Evolutionary conservation across 1,140 invertebrate genomes (phyloP).

Genomic region (Coenobita brevimanus): DNA sequence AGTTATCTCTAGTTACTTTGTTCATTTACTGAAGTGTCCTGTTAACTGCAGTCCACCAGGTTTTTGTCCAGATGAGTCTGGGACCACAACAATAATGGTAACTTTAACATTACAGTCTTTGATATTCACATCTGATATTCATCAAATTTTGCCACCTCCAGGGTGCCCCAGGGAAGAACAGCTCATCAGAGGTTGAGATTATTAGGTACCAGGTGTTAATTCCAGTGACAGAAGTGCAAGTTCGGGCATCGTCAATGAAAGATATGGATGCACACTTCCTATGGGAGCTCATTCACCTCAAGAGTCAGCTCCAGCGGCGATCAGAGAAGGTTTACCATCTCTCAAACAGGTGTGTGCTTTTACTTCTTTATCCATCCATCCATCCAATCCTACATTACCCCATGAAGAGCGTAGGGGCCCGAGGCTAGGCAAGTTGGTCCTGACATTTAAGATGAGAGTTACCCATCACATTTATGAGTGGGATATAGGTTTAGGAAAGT

Average conservation of each 20-base stretch:
- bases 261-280: constrained; percentile 96
- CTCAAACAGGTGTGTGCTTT: constrained; percentile 86
- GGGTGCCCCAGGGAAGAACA: constrained; percentile 73
- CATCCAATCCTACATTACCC: too few species aligned
- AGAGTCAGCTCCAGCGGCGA: constrained; percentile 92
- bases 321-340: constrained; percentile 98
- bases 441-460: neutral
- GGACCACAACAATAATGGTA: too few species aligned
- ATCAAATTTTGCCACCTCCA: constrained; percentile 35
- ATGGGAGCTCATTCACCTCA: constrained; percentile 96
- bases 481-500: neutral
- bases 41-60: too few species aligned
- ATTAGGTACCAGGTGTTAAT: constrained; percentile 96
- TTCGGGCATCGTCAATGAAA: constrained; percentile 90
- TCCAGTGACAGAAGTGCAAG: constrained; percentile 97
- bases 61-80: too few species aligned
- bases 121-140: too few species aligned
- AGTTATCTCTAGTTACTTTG: too few species aligned
- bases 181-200: constrained; percentile 90
- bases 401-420: too few species aligned
- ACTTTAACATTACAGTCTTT: too few species aligned
- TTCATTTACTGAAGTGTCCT: too few species aligned
- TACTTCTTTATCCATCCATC: too few species aligned
- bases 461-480: too few species aligned
- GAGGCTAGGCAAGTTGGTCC: too few species aligned